Evolutionary conservation across 2,797 vertebrate species (phyloP).

Genomic region (Platyrinchus mystaceus): DNA sequence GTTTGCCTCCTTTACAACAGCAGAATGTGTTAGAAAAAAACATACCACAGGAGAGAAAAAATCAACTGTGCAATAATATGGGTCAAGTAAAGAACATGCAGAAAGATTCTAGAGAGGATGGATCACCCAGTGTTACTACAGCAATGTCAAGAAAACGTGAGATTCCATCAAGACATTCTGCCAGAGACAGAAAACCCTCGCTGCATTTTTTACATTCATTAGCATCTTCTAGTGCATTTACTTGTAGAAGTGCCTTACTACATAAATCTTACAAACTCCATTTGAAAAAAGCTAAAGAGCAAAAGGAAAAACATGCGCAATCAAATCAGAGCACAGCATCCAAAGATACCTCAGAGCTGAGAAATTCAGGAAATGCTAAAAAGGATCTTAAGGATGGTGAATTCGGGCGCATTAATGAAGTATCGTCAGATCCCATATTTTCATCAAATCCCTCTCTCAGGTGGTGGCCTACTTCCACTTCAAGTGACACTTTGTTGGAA

Average conservation of each 20-base stretch:
- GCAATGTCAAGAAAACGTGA: constrained; percentile 40
- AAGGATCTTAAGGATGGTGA: constrained; percentile 67
- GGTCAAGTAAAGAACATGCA: constrained; percentile 36
- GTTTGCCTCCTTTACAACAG: constrained; percentile 73
- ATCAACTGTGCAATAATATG: constrained; percentile 60
- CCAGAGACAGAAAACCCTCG: constrained; percentile 86
- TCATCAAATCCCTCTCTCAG: constrained; percentile 80
- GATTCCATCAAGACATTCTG: constrained; percentile 82
- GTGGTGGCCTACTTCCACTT: constrained; percentile 91
- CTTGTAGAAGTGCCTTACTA: constrained; percentile 84
- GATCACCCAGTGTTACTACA: background rate
- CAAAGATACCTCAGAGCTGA: constrained; percentile 55
- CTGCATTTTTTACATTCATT: constrained; percentile 89
- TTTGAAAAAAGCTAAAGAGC: constrained; percentile 82
- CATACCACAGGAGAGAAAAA: constrained; percentile 72
- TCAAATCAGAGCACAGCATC: constrained; percentile 72
- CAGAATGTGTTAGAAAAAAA: constrained; percentile 65
- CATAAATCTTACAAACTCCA: constrained; percentile 85
- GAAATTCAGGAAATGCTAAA: constrained; percentile 53
- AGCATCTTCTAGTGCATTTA: constrained; percentile 83
- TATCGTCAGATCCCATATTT: constrained; percentile 87
- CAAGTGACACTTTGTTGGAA: constrained; percentile 83
- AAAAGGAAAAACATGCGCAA: constrained; percentile 69
- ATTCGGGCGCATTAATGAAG: constrained; percentile 70
- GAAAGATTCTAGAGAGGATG: constrained; percentile 20